phyloP scores from a whole-genome alignment of 23 tunicate species.

The Trididemnum miniatum region DNA sequence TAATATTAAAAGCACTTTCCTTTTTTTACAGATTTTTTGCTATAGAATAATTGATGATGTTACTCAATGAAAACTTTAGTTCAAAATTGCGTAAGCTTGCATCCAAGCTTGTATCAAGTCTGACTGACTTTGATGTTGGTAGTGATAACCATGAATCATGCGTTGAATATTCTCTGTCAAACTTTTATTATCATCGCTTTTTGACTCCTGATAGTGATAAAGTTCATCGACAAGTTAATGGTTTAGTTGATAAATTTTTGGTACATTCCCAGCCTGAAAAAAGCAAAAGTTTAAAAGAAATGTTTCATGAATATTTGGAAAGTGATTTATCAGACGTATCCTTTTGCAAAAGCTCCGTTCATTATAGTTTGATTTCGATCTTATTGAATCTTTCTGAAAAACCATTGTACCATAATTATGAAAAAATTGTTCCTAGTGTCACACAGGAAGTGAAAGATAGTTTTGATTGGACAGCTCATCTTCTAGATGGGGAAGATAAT shows the following conservation, averaged over 20 bases:
- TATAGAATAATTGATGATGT: conserved; percentile 21
- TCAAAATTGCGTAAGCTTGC: conserved; percentile 36
- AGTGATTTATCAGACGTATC: conserved; percentile 22
- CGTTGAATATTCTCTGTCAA: conserved; percentile 65
- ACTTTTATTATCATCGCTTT: conserved; percentile 65
- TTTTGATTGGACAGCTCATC: conserved; percentile 71
- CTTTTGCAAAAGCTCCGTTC: conserved; percentile 51
- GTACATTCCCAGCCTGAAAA: conserved; percentile 77
- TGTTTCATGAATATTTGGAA: conserved; percentile 28
- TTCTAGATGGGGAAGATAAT: conserved; percentile 80
- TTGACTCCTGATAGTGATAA: conserved; percentile 57
- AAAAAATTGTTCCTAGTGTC: not conserved
- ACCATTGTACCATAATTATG: conserved; percentile 41
- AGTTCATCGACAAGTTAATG: conserved; percentile 46
- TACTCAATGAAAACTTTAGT: conserved; percentile 46
- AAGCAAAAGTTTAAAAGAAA: conserved; percentile 32
- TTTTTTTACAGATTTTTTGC: no score
- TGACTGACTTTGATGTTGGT: conserved; percentile 58
- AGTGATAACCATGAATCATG: conserved; percentile 70
- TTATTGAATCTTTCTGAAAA: conserved; percentile 51
- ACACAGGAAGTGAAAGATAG: not conserved
- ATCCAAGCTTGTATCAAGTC: conserved; percentile 32
- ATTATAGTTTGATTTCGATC: conserved; percentile 45
- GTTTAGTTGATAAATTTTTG: conserved; percentile 65
- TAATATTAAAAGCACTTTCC: no score